Base-by-base conservation (phyloP, 64 coral and sea anemone genomes). In the Acropora tenuis region DNA sequence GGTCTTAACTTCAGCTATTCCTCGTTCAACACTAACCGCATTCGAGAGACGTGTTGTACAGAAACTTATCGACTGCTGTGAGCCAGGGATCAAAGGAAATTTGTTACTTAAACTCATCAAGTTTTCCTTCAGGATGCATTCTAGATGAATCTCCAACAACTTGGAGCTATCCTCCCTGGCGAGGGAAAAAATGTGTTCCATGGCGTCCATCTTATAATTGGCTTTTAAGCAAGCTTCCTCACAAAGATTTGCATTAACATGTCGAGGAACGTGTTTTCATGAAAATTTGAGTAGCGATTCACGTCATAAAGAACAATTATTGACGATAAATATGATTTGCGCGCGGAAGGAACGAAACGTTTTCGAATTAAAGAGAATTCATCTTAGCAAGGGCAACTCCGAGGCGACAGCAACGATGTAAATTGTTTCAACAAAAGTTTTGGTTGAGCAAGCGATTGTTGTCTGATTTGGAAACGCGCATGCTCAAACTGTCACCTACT, bases 71-170 rank as follows among this genome's bases (percentile, higher is more conserved):
- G 92, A 91, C 1, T 84, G 69, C 52, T 94, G 82, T 42, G 95
- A 94, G 46, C 95, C 92, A 73, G 95, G 95, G 74, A 97, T 80
- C 6, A 97, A 81, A 5, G 95, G 95, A 63, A 97, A 97, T 69
- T 94, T 97, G 20, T 83, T 94, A 41, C 92, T 91, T n/a, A 97
- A 82, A 43, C 95, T 97, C 48, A 65, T 69, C 66, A 97, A 89
- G 88, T 89, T 87, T 84, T 97, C 95, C 13, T 88, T 55, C 52
- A 94, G 42, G 40, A 97, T 89, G 82, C 92, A 97, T 68, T 84
- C 82, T 57, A 92, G 92, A 7, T 86, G 83, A 12, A 96, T 85
- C 13, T 91, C 92, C 47, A 97, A 41, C 1, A 87, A 66, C 16
- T 49, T 83, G 9, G 80, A 84, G 43, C 59, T 60, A 16, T 30